Conservation (phyloP, 2,113 vertebrate genomes). For the Eulemur rufifrons region DNA sequence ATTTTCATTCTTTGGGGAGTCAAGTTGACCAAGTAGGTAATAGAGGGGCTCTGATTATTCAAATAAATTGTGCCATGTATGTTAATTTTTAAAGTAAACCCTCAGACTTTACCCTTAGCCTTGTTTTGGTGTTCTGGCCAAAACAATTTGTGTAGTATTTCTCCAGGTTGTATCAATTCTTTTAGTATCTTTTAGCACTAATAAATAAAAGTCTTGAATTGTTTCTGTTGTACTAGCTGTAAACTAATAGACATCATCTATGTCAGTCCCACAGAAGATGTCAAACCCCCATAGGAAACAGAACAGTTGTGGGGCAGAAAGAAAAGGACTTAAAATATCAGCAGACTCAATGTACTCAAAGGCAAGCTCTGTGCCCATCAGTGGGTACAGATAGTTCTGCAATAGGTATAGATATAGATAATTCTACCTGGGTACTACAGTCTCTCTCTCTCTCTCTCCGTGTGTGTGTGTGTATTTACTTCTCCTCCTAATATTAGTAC, state of each 20-base stretch:
- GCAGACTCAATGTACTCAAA: neutral
- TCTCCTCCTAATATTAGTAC: neutral
- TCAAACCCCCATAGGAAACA: neutral
- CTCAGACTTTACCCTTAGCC: neutral
- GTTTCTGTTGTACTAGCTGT: neutral
- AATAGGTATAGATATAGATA: neutral
- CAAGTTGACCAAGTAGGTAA: neutral
- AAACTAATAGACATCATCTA: neutral
- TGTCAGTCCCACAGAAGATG: neutral
- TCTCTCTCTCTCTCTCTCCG: neutral
- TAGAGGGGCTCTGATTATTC: conserved; percentile 8
- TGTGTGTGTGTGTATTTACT: neutral
- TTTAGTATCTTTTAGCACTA: conserved; percentile 14
- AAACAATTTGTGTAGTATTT: neutral
- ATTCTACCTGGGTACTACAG: neutral
- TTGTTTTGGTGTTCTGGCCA: neutral
- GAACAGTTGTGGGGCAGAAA: neutral
- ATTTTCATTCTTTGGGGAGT: neutral
- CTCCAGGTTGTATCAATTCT: neutral
- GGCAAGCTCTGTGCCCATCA: neutral
- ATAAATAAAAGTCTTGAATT: neutral
- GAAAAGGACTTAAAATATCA: neutral
- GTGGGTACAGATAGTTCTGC: neutral
- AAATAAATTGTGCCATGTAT: conserved; percentile 22
- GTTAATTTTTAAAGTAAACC: conserved; percentile 34